Evolutionary conservation across 2,113 vertebrate genomes (phyloP).

Genomic region (Mormyrus iriodes): DNA sequence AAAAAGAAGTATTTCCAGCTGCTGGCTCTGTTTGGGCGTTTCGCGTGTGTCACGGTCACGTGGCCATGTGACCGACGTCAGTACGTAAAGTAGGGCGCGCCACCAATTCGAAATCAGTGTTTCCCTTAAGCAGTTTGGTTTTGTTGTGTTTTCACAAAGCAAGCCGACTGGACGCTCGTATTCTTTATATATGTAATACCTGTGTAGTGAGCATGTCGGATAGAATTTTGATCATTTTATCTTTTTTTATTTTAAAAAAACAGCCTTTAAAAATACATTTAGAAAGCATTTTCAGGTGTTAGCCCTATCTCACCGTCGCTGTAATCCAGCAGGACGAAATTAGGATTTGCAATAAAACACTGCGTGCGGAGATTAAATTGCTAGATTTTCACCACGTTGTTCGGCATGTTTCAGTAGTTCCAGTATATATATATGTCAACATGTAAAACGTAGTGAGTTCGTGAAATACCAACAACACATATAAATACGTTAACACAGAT

Average conservation of each 20-base stretch:
- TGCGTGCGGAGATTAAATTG: background rate
- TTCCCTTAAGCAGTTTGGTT: background rate
- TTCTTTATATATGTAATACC: background rate
- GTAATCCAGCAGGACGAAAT: background rate
- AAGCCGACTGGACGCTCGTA: background rate
- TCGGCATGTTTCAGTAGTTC: background rate
- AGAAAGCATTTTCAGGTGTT: background rate
- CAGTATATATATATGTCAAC: background rate
- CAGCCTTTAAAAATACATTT: background rate
- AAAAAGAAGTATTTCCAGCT: background rate
- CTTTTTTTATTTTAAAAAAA: background rate
- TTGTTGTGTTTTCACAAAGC: background rate
- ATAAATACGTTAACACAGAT: background rate
- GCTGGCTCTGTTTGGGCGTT: background rate
- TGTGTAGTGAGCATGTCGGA: background rate
- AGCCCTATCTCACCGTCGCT: background rate
- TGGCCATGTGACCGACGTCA: background rate
- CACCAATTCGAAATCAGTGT: background rate
- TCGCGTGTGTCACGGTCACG: background rate
- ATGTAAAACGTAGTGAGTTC: background rate
- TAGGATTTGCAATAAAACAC: background rate
- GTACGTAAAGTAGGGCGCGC: conserved; percentile 14
- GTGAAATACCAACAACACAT: background rate
- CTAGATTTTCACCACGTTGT: background rate
- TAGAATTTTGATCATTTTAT: background rate